phyloP scores from a whole-genome alignment of 2,113 vertebrate genomes.

The Paralichthys olivaceus region DNA sequence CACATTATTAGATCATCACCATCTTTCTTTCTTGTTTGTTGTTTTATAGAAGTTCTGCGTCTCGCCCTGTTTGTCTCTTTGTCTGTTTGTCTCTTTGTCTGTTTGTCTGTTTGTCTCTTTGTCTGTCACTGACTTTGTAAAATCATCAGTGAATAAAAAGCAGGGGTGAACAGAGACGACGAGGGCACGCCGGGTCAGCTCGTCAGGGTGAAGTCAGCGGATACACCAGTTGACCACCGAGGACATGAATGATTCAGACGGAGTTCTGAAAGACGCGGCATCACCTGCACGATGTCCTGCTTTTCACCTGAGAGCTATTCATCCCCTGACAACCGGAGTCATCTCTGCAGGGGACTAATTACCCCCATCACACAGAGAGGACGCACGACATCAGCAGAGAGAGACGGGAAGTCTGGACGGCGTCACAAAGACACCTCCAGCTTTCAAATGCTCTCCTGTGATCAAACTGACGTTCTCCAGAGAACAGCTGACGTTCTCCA shows the following conservation, averaged over 20 bases:
- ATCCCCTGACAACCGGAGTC: conserved; percentile 57
- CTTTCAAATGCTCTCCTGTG: not conserved
- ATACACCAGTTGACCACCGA: conserved; percentile 38
- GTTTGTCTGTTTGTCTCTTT: too few relatives aligned
- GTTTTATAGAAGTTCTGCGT: too few relatives aligned
- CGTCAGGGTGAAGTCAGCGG: conserved; percentile 28
- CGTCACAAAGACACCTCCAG: not conserved
- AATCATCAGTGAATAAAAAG: not conserved
- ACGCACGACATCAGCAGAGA: not conserved
- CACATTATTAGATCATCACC: too few relatives aligned
- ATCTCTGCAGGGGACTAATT: conserved; percentile 68
- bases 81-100: too few relatives aligned
- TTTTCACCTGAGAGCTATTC: conserved; percentile 67
- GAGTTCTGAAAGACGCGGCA: conserved; percentile 43
- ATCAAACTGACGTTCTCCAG: too few relatives aligned
- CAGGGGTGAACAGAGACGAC: not conserved
- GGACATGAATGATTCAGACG: conserved; percentile 74
- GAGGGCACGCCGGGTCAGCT: conserved; percentile 36
- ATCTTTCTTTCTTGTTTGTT: too few relatives aligned
- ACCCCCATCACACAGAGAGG: conserved; percentile 26
- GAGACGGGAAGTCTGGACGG: not conserved
- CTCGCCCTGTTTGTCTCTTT: too few relatives aligned
- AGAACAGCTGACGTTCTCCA: not conserved
- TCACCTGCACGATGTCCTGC: conserved; percentile 55
- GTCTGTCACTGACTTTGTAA: not conserved